Evolutionary conservation across 2,797 vertebrate genomes (phyloP).

Genomic region (Selene dorsalis): DNA sequence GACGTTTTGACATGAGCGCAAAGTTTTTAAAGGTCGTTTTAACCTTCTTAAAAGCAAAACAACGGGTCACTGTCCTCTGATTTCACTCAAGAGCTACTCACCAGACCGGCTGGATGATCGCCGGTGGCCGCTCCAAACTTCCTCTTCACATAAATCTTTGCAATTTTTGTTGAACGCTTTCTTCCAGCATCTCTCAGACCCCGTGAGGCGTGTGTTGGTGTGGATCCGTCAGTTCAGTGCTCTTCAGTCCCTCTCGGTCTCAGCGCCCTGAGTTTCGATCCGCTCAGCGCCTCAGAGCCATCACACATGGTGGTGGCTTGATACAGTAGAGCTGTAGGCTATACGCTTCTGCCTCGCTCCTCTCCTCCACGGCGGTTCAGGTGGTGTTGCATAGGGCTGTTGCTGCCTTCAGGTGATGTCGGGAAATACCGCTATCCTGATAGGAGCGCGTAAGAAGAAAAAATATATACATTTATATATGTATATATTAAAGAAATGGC

Average conservation of each 20-base stretch:
- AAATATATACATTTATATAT: neutral
- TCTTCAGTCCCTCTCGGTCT: constrained; percentile 48
- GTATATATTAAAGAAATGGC: neutral
- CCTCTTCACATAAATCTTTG: constrained; percentile 80
- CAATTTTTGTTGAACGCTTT: constrained; percentile 48
- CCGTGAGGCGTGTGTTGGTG: constrained; percentile 36
- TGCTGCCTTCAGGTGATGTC: constrained; percentile 70
- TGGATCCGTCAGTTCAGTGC: constrained; percentile 43
- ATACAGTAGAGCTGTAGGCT: constrained; percentile 52
- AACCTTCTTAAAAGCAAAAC: neutral
- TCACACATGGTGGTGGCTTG: constrained; percentile 57
- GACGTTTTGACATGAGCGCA: constrained; percentile 20
- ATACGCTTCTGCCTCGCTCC: constrained; percentile 47
- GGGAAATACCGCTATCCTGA: constrained; percentile 50
- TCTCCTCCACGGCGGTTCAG: constrained; percentile 64
- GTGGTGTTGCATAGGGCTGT: constrained; percentile 60
- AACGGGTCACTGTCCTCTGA: neutral
- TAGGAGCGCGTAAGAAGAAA: constrained; percentile 1
- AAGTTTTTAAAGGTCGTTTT: constrained; percentile 57
- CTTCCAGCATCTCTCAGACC: constrained; percentile 64
- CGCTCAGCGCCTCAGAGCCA: constrained; percentile 55
- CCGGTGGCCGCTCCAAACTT: constrained; percentile 77
- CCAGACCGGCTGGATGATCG: constrained; percentile 83
- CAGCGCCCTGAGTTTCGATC: constrained; percentile 43
- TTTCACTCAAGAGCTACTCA: constrained; percentile 79